These are phyloP conservation scores for Barbus barbus DNA, from an alignment of 2,113 vertebrate species.

Conservation along the genomic window DNA sequence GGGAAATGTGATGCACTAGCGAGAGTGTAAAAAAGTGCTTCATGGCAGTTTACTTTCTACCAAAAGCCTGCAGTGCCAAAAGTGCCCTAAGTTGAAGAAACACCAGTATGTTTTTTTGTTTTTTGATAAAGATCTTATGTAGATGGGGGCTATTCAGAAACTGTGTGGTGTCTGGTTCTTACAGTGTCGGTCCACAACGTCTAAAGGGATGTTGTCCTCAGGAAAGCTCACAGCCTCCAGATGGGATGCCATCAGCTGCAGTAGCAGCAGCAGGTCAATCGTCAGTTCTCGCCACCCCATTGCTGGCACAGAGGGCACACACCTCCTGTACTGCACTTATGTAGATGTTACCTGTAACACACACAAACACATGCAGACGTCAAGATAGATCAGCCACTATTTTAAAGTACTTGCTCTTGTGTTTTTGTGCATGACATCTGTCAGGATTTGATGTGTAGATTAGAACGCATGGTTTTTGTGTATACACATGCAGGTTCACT, in stretches of 20 bases:
- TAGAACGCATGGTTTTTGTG: neutral
- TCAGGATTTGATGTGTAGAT: neutral
- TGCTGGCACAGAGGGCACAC: slow-evolving; percentile 70
- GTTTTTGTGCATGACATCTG: slow-evolving; percentile 29
- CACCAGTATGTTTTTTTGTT: too few relatives aligned
- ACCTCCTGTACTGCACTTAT: slow-evolving; percentile 70
- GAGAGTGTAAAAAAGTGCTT: neutral
- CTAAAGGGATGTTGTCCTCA: slow-evolving; percentile 87
- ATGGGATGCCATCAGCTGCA: slow-evolving; percentile 75
- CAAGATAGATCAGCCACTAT: slow-evolving; percentile 10
- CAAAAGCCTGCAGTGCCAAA: neutral
- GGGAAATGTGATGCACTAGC: neutral
- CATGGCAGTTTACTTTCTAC: neutral
- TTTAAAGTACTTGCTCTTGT: neutral
- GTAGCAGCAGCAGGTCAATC: slow-evolving; percentile 77
- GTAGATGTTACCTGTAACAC: slow-evolving; percentile 80
- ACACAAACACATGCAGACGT: slow-evolving; percentile 54
- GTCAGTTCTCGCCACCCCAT: slow-evolving; percentile 83
- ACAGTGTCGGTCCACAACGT: slow-evolving; percentile 91
- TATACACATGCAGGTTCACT: neutral
- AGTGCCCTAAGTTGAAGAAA: neutral
- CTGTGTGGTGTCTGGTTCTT: slow-evolving; percentile 64
- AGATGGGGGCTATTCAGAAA: neutral
- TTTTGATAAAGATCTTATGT: neutral
- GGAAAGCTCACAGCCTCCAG: slow-evolving; percentile 90